These are phyloP conservation scores for Amiota mariae DNA, from an alignment of 2,888 invertebrate genomes.

Conservation along the genomic window DNA sequence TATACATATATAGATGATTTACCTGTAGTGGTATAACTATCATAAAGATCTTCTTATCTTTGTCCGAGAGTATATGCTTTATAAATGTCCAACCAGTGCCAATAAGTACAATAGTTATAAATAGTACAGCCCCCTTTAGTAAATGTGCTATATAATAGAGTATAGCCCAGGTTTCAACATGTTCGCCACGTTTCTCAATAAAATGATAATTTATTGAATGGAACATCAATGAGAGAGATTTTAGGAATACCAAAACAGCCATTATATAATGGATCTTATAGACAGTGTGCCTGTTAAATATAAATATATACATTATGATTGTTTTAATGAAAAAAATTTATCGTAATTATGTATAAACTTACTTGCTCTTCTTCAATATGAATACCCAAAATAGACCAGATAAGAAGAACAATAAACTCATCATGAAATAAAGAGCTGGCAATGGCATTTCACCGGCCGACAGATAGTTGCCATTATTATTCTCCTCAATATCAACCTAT, in stretches of 20 bases:
- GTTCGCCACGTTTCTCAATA: conserved; percentile 92
- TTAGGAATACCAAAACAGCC: conserved; percentile 93
- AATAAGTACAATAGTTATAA: conserved; percentile 95
- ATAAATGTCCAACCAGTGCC: conserved; percentile 99
- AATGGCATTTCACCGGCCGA: conserved; percentile 98
- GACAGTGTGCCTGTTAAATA: conserved; percentile 81
- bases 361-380: conserved; percentile 86
- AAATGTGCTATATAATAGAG: conserved; percentile 98
- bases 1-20: conserved; percentile 38
- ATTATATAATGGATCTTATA: conserved; percentile 98
- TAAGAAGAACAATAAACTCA: conserved; percentile 90
- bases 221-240: conserved; percentile 92
- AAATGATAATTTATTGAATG: conserved; percentile 96
- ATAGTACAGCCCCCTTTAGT: conserved; percentile 93
- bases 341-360: conserved; percentile 56
- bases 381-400: conserved; percentile 95
- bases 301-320: not conserved
- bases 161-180: conserved; percentile 98
- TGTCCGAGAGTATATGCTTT: conserved; percentile 95
- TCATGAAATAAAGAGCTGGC: conserved; percentile 92
- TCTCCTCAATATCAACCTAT: conserved; percentile 90
- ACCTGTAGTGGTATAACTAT: conserved; percentile 97
- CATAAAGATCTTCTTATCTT: conserved; percentile 98
- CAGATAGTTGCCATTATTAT: conserved; percentile 87
- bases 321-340: not conserved